A percentile compares a stretch with the other conserved stretches of the same genome.
Evolutionary conservation across 2,113 vertebrate genomes (phyloP).

Genomic region (Colossoma macropomum): DNA sequence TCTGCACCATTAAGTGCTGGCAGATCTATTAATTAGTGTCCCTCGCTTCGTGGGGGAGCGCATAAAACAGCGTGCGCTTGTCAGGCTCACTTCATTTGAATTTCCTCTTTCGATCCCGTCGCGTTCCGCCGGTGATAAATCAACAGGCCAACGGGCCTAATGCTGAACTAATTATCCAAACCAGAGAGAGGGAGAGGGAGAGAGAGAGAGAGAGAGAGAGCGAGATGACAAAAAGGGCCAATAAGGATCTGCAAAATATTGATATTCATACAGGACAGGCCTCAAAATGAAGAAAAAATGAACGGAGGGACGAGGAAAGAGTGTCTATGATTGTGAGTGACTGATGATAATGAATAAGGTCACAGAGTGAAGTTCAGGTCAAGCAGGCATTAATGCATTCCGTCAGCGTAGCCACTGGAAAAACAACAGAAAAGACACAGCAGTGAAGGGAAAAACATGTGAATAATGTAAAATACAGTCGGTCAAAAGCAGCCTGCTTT

Average conservation of each 20-base stretch:
- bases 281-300: slow-evolving; percentile 4
- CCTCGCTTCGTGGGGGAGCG: slow-evolving; percentile 78
- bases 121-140: slow-evolving; percentile 99
- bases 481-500: not conserved
- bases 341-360: slow-evolving; percentile 6
- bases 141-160: slow-evolving; percentile 78
- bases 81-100: slow-evolving; percentile 98
- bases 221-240: slow-evolving; percentile 34
- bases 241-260: not conserved
- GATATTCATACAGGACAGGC: not conserved
- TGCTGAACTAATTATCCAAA: slow-evolving; percentile 91
- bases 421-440: not conserved
- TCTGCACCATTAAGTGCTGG: slow-evolving; percentile 49
- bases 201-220: slow-evolving; percentile 70
- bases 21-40: slow-evolving; percentile 70
- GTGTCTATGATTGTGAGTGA: slow-evolving; percentile 16
- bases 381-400: not conserved
- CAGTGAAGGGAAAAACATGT: too few relatives aligned
- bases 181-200: slow-evolving; percentile 67
- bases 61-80: slow-evolving; percentile 90
- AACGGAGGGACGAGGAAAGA: not conserved
- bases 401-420: not conserved
- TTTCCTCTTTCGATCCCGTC: slow-evolving; percentile 97
- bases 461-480: not conserved
- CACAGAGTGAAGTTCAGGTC: not conserved